These are phyloP conservation scores for Styela clava DNA, from an alignment of 23 tunicate species.

Conservation along the genomic window DNA sequence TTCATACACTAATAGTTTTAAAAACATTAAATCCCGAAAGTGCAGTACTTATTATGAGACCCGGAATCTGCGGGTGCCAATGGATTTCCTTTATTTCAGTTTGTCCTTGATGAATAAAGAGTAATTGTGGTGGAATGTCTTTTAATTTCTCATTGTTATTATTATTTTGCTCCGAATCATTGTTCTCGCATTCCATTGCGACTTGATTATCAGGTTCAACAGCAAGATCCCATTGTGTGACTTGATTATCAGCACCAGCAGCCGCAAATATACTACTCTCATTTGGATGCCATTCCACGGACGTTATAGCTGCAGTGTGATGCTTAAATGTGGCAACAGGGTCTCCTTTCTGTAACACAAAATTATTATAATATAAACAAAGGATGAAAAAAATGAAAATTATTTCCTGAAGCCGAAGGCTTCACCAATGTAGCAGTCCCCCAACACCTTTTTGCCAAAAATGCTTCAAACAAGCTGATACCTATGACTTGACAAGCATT, in stretches of 20 bases:
- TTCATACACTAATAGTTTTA: slow-evolving; percentile 73
- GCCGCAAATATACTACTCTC: slow-evolving; percentile 95
- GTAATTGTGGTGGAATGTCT: slow-evolving; percentile 82
- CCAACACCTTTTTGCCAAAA: no score
- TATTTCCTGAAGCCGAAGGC: not conserved
- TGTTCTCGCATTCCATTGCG: not conserved
- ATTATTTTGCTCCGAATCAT: not conserved
- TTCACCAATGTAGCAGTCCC: not conserved
- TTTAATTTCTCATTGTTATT: slow-evolving; percentile 16
- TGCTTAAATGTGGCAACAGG: slow-evolving; percentile 85
- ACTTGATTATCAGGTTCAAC: slow-evolving; percentile 63
- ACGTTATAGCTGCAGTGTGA: slow-evolving; percentile 88
- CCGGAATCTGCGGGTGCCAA: slow-evolving; percentile 91
- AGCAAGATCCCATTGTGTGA: slow-evolving; percentile 92
- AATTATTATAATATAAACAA: not conserved
- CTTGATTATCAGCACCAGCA: slow-evolving; percentile 80
- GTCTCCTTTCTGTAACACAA: slow-evolving; percentile 27
- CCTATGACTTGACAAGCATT: no score
- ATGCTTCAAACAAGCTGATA: no score
- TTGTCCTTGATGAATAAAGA: slow-evolving; percentile 95
- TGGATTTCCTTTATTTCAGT: slow-evolving; percentile 85
- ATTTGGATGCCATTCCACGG: slow-evolving; percentile 86
- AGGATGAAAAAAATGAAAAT: not conserved
- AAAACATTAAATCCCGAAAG: slow-evolving; percentile 91
- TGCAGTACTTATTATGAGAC: slow-evolving; percentile 81